Evolutionary conservation across 2,888 invertebrate genomes (phyloP).

Genomic region (Candidula unifasciata): DNA sequence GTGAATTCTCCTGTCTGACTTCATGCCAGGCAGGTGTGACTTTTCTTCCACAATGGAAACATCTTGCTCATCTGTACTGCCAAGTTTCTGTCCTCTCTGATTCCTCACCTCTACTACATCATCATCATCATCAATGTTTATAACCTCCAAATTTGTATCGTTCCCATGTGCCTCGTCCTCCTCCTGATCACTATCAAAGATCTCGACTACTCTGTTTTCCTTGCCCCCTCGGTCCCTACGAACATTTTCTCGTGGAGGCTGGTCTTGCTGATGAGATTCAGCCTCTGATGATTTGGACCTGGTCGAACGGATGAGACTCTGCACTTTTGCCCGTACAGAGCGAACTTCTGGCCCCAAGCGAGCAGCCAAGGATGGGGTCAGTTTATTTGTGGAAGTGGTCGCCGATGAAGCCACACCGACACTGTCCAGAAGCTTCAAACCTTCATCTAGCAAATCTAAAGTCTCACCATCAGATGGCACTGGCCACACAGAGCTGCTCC

Average conservation of each 20-base stretch:
- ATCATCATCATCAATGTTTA: constrained; percentile 49
- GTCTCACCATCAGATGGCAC: constrained; percentile 10
- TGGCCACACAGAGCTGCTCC: background rate
- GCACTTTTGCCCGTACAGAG: constrained; percentile 38
- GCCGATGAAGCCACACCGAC: constrained; percentile 24
- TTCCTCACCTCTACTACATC: constrained; percentile 29
- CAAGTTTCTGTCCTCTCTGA: constrained; percentile 15
- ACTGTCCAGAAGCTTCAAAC: constrained; percentile 43
- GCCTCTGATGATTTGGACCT: constrained; percentile 12
- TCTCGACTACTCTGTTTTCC: constrained; percentile 54
- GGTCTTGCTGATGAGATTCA: background rate
- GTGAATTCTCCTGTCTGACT: constrained; percentile 18
- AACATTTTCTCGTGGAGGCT: constrained; percentile 18
- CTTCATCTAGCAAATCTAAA: constrained; percentile 48
- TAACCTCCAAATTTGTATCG: constrained; percentile 49
- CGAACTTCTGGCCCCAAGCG: constrained; percentile 46
- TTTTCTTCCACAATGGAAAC: constrained; percentile 49
- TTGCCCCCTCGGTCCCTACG: constrained; percentile 44
- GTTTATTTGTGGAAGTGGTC: constrained; percentile 19
- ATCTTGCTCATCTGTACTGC: constrained; percentile 36
- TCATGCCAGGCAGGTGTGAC: constrained; percentile 37
- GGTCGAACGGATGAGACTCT: constrained; percentile 37
- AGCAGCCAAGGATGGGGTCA: constrained; percentile 51
- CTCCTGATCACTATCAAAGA: constrained; percentile 55
- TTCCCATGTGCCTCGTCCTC: constrained; percentile 68